These are phyloP conservation scores for Bradypus variegatus DNA, from an alignment of 2,797 vertebrate species.

Conservation along the genomic window DNA sequence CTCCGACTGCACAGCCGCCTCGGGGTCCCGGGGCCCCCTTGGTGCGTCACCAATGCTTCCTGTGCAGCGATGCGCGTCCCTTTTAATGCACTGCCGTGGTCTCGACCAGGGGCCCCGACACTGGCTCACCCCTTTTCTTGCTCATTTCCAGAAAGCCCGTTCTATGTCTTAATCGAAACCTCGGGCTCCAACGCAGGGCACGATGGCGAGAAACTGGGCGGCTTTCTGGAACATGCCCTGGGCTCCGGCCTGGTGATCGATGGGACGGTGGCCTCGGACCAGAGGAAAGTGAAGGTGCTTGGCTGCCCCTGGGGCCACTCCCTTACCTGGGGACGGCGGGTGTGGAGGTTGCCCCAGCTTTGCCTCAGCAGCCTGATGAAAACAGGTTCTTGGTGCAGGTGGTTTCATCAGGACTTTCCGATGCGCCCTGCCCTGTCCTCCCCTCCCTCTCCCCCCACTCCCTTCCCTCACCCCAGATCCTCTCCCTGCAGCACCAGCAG, in stretches of 20 bases:
- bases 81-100: too few relatives aligned
- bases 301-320: fast-evolving
- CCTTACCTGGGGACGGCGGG: fast-evolving
- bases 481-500: too few relatives aligned
- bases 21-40: too few relatives aligned
- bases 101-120: too few relatives aligned
- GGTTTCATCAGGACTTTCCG: neutral
- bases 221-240: conserved; percentile 83
- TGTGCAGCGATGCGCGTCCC: too few relatives aligned
- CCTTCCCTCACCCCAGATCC: too few relatives aligned
- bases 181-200: conserved; percentile 84
- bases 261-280: conserved; percentile 87
- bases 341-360: fast-evolving
- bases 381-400: neutral
- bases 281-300: conserved; percentile 84
- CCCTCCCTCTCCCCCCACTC: too few relatives aligned
- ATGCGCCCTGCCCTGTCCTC: too few relatives aligned
- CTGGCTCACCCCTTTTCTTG: neutral
- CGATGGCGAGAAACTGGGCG: conserved; percentile 86
- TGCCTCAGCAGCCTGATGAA: neutral
- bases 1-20: too few relatives aligned
- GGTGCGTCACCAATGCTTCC: too few relatives aligned
- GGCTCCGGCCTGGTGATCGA: conserved; percentile 79
- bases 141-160: conserved; percentile 80
- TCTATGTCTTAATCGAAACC: conserved; percentile 94